phyloP scores from a whole-genome alignment of 2,888 invertebrate genomes.

The Ophion ventricosus region DNA sequence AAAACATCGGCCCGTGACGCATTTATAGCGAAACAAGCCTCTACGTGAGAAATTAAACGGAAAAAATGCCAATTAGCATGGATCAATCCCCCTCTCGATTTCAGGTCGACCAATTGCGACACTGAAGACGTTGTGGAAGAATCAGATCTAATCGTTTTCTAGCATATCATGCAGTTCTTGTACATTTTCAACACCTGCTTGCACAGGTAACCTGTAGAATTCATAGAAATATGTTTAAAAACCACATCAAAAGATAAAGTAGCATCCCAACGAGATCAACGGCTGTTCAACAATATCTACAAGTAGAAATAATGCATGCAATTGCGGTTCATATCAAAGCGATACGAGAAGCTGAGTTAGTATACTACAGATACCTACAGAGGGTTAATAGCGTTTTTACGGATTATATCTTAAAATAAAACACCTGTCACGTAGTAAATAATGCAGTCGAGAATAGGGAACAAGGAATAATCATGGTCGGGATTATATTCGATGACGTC shows the following conservation, averaged over 20 bases:
- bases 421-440: conserved; percentile 61
- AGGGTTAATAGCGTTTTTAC: conserved; percentile 1
- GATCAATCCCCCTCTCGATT: conserved; percentile 21
- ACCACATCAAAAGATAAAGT: conserved; percentile 2
- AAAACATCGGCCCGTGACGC: no score
- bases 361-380: conserved; percentile 2
- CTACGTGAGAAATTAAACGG: no score
- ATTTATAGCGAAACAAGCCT: no score
- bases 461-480: conserved; percentile 53
- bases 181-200: conserved; percentile 40
- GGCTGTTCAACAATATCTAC: neutral
- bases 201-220: conserved; percentile 45
- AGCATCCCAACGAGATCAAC: neutral
- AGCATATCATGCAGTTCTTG: conserved; percentile 27
- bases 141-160: conserved; percentile 20
- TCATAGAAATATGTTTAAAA: conserved; percentile 9
- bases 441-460: conserved; percentile 50
- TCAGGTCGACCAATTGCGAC: conserved; percentile 23
- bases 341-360: conserved; percentile 7
- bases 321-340: neutral
- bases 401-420: conserved; percentile 6
- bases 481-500: conserved; percentile 31
- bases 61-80: conserved; percentile 7
- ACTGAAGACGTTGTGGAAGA: conserved; percentile 22
- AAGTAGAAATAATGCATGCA: conserved; percentile 4